Evolutionary conservation across 2,888 invertebrate genomes (phyloP), one percentile per base, ranked within the genome.

Genomic region (Ganaspis brasiliensis): DNA sequence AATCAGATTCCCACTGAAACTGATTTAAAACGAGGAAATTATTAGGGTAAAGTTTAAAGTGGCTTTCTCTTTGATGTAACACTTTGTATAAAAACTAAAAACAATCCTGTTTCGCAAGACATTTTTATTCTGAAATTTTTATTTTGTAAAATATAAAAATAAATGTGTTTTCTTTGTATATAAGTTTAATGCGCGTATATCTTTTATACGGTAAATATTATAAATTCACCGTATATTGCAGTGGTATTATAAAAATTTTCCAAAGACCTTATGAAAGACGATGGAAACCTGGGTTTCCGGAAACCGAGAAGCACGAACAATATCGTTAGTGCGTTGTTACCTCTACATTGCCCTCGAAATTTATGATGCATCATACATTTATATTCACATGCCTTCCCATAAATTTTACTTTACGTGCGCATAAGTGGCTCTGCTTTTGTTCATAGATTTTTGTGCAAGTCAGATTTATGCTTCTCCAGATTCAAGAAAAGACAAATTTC

Each of bases 361-460:
- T 88, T 88, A 88, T 85, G 87, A 86, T 85, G 84, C 84, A 84
- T 83, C 82, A 83, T 79, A 81, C 87, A 88, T 88, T 88, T 86
- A 88, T 87, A 87, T 87, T 87, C 86, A 82, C 77, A 81, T 79
- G 71, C 81, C 77, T 79, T n/a, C 57, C 82, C 86, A 86, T 88
- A 88, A 88, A 88, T 88, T 86, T 81, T 81, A 82, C 87, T 88
- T 87, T 86, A 85, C 85, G 86, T 87, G 84, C 84, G 83, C 84
- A 83, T 88, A 88, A 88, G 88, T 88, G 87, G 87, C 88, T 87
- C 85, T 84, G 87, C 86, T 88, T 88, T 88, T 88, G 88, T 88
- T 88, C 88, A 88, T 88, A 88, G 88, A 88, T 88, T 88, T 84
- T 85, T 85, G 82, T 82, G 82, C 74, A 84, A 84, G 87, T 85